Evolutionary conservation across 37 sponge, comb jelly and placozoan species (phyloP).

Genomic region (Chondrilla cf. caribensis): DNA sequence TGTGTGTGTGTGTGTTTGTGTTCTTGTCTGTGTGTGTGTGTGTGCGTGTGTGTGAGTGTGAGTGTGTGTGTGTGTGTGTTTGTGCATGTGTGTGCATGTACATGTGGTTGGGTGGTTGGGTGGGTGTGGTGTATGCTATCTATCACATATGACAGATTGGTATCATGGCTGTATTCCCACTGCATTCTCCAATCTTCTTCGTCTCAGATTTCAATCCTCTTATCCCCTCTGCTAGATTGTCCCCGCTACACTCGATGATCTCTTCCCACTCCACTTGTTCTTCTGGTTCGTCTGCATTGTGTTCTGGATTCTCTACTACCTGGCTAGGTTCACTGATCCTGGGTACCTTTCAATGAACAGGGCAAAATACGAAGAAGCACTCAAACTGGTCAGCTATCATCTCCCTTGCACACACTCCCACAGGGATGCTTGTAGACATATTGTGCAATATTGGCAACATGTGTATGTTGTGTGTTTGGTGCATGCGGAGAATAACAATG

Average conservation of each 20-base stretch:
- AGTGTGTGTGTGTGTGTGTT: too few relatives aligned
- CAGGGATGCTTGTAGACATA: background rate
- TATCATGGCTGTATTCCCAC: background rate
- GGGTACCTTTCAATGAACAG: constrained; percentile 66
- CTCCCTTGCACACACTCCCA: background rate
- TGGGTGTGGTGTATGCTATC: background rate
- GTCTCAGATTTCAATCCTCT: background rate
- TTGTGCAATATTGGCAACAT: too few relatives aligned
- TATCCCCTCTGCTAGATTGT: constrained; percentile 47
- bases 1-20: too few relatives aligned
- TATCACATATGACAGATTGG: background rate
- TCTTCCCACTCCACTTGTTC: constrained; percentile 39
- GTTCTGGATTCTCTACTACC: constrained; percentile 73
- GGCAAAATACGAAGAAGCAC: constrained; percentile 66
- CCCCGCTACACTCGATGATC: constrained; percentile 52
- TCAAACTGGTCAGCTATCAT: constrained; percentile 53
- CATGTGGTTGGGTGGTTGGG: too few relatives aligned
- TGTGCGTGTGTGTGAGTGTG: too few relatives aligned
- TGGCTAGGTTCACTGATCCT: constrained; percentile 58
- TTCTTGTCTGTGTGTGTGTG: too few relatives aligned
- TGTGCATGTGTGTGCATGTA: too few relatives aligned
- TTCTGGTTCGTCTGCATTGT: constrained; percentile 55
- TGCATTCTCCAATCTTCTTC: background rate
- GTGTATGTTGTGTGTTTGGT: too few relatives aligned
- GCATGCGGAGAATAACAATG: too few relatives aligned